Percentiles rank a stretch among this genome's conserved stretches.
Conservation (phyloP, 2,888 invertebrate genomes). For the Leptothorax acervorum region DNA sequence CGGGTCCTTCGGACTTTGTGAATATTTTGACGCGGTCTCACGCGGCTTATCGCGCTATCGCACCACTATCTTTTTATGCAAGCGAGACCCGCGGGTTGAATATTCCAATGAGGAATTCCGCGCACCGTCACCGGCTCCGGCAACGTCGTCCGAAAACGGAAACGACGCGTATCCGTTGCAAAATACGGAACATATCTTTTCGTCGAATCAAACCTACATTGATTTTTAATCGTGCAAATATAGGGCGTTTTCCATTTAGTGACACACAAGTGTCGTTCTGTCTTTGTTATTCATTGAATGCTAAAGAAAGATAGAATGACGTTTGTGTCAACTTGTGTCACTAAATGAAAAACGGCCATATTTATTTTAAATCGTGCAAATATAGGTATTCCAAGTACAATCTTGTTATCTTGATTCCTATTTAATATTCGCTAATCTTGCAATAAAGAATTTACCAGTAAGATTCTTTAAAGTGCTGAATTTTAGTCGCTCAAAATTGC, state of each 20-base stretch:
- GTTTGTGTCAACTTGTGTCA: too few relatives aligned
- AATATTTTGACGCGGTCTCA: conserved; percentile 34
- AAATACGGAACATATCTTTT: not conserved
- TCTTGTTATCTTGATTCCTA: not conserved
- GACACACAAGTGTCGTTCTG: too few relatives aligned
- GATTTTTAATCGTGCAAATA: not conserved
- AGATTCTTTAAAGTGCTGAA: not conserved
- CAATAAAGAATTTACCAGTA: not conserved
- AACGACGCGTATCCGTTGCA: not conserved
- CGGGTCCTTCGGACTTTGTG: not conserved
- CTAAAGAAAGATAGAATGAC: too few relatives aligned
- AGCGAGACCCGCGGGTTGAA: not conserved
- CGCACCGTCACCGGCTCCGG: not conserved
- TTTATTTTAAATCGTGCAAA: not conserved
- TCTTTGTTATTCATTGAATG: too few relatives aligned
- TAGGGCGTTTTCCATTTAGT: too few relatives aligned
- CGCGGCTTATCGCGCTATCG: conserved; percentile 27
- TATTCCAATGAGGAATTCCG: conserved; percentile 9
- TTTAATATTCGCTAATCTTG: not conserved
- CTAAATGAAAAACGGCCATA: too few relatives aligned
- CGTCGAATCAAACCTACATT: not conserved
- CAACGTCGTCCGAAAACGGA: conserved; percentile 16
- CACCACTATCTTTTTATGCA: not conserved
- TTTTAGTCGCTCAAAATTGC: not conserved
- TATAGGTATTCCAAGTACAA: not conserved